phyloP scores from a whole-genome alignment of 1,140 invertebrate species.

The Dendroctonus valens region DNA sequence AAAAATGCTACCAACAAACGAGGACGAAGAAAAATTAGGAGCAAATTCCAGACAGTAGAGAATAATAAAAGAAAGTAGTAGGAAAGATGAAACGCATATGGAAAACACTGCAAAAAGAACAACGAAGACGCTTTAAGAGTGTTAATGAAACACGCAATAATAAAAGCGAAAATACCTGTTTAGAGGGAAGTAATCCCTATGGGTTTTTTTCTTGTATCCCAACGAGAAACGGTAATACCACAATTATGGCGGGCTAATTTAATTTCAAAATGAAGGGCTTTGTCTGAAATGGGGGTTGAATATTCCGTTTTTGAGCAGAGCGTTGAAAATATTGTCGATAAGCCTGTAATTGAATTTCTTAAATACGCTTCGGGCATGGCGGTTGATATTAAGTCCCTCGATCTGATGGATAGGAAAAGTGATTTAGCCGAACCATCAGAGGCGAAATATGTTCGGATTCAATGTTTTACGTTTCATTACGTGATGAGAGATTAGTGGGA shows the following conservation, averaged over 20 bases:
- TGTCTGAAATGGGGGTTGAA: not conserved
- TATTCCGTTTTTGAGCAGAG: not conserved
- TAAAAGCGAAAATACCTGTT: conserved; percentile 2
- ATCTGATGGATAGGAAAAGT: not conserved
- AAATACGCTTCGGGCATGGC: not conserved
- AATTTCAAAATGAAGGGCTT: not conserved
- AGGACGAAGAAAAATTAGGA: no score
- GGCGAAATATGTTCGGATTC: not conserved
- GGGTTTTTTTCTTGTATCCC: not conserved
- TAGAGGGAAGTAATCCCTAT: conserved; percentile 1
- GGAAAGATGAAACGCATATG: no score
- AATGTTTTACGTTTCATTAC: not conserved
- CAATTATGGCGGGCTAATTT: conserved; percentile 4
- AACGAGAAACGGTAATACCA: not conserved
- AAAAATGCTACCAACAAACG: no score
- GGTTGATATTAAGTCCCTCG: no score
- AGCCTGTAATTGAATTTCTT: conserved; percentile 2
- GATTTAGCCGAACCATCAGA: not conserved
- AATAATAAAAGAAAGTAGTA: no score
- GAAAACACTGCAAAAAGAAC: not conserved
- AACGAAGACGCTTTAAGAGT: not conserved
- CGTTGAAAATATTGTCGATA: conserved; percentile 4
- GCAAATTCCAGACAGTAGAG: no score
- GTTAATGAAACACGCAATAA: not conserved
- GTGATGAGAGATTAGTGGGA: not conserved